phyloP scores from a whole-genome alignment of 1,140 invertebrate species.

The Drosophila bifasciata region DNA sequence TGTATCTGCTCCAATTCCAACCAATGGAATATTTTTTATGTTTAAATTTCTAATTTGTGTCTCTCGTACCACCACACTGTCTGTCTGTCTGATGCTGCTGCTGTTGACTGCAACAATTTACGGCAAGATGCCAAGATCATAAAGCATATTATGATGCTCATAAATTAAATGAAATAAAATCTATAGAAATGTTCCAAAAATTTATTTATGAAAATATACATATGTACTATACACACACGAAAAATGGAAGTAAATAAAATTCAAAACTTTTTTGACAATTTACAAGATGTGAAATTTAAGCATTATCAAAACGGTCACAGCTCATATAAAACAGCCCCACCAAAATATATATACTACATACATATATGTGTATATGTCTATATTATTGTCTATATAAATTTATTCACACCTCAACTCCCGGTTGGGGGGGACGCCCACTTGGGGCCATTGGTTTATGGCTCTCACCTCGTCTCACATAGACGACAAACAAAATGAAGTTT shows the following conservation, averaged over 20 bases:
- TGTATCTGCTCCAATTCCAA: conserved; percentile 36
- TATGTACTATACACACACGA: no score
- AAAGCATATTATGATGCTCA: conserved; percentile 78
- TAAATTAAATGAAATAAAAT: conserved; percentile 77
- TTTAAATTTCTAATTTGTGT: conserved; percentile 75
- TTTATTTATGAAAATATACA: conserved; percentile 42
- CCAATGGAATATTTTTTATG: conserved; percentile 74
- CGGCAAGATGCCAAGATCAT: conserved; percentile 78
- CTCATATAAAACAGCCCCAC: conserved; percentile 12
- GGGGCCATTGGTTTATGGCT: conserved; percentile 61
- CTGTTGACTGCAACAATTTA: conserved; percentile 81
- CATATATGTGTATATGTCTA: conserved; percentile 8
- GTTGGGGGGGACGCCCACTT: conserved; percentile 72
- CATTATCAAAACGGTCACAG: conserved; percentile 48
- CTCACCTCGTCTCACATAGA: conserved; percentile 37
- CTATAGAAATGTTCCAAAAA: conserved; percentile 45
- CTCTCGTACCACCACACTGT: conserved; percentile 44
- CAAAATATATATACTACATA: conserved; percentile 6
- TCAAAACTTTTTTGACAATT: conserved; percentile 25
- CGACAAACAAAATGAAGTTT: conserved; percentile 66
- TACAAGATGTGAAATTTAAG: conserved; percentile 31
- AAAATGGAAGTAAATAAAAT: conserved; percentile 17
- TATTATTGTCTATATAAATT: conserved; percentile 54
- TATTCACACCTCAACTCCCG: conserved; percentile 74
- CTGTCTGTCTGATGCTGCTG: conserved; percentile 24